These are phyloP conservation scores for Camponotus pennsylvanicus DNA, from an alignment of 1,140 invertebrate species.

Conservation along the genomic window DNA sequence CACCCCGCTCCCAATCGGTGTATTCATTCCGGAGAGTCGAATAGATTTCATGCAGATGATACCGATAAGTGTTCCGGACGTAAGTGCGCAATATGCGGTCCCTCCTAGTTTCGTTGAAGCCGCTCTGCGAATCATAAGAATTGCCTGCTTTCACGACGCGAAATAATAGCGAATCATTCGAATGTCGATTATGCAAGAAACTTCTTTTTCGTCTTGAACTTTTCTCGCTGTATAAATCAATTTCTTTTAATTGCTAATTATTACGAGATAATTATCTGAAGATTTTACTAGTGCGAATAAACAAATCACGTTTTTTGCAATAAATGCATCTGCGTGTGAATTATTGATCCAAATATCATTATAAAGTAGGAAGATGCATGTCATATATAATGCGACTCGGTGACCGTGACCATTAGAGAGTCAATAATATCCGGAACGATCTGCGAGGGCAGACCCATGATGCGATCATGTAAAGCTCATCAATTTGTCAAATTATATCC, in stretches of 20 bases:
- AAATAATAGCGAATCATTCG: neutral
- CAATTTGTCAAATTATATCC: slow-evolving; percentile 59
- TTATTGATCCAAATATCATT: slow-evolving; percentile 24
- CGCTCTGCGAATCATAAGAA: slow-evolving; percentile 88
- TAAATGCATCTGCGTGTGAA: neutral
- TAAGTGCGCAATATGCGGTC: slow-evolving; percentile 95
- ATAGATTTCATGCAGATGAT: slow-evolving; percentile 96
- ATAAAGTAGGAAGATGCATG: slow-evolving; percentile 23
- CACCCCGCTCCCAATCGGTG: slow-evolving; percentile 95
- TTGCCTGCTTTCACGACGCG: neutral
- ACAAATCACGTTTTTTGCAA: neutral
- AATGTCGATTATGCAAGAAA: neutral
- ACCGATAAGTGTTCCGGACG: slow-evolving; percentile 95
- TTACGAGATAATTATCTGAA: neutral
- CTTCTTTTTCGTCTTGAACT: no score
- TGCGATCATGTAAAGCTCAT: slow-evolving; percentile 45
- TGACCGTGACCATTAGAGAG: slow-evolving; percentile 61
- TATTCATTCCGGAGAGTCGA: slow-evolving; percentile 97
- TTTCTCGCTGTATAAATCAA: neutral
- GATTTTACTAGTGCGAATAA: slow-evolving; percentile 2
- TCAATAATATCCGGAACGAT: slow-evolving; percentile 68
- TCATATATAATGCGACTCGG: slow-evolving; percentile 15
- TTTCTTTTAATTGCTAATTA: neutral
- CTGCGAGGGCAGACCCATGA: slow-evolving; percentile 19
- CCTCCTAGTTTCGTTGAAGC: slow-evolving; percentile 93